A percentile compares a stretch with the other conserved stretches of the same genome.
Conservation (phyloP, 2,797 vertebrate species). For the Macroramphosus scolopax region DNA sequence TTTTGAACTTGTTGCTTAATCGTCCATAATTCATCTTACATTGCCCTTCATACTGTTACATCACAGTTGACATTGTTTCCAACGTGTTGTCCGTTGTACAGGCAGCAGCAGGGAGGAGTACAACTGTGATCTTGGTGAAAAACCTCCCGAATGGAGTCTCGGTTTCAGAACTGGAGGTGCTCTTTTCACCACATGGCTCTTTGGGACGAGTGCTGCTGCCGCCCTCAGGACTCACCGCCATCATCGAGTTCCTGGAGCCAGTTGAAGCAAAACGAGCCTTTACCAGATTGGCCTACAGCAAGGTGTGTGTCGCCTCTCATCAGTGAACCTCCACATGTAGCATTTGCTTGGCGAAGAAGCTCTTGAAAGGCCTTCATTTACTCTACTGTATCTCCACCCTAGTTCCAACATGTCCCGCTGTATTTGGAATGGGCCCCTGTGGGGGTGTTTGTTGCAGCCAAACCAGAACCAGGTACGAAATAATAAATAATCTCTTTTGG, state of each 20-base stretch:
- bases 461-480: conserved; percentile 53
- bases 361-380: too few relatives aligned
- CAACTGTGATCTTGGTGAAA: conserved; percentile 89
- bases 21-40: too few relatives aligned
- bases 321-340: too few relatives aligned
- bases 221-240: conserved; percentile 88
- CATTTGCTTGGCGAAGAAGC: too few relatives aligned
- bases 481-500: too few relatives aligned
- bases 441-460: conserved; percentile 80
- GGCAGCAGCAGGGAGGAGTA: conserved; percentile 87
- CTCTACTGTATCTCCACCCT: conserved; percentile 2
- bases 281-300: conserved; percentile 89
- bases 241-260: conserved; percentile 92
- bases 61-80: background rate
- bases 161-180: conserved; percentile 75
- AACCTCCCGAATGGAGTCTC: conserved; percentile 87
- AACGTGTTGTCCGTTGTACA: conserved; percentile 32
- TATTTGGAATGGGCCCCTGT: conserved; percentile 96
- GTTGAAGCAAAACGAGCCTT: conserved; percentile 91
- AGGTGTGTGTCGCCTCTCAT: conserved; percentile 70
- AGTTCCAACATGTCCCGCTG: conserved; percentile 91
- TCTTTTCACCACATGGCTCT: conserved; percentile 84
- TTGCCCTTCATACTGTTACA: too few relatives aligned
- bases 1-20: too few relatives aligned
- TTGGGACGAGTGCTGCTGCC: conserved; percentile 91